Evolutionary conservation across 2,113 vertebrate species (phyloP).

Genomic region (Dicaeum eximium): DNA sequence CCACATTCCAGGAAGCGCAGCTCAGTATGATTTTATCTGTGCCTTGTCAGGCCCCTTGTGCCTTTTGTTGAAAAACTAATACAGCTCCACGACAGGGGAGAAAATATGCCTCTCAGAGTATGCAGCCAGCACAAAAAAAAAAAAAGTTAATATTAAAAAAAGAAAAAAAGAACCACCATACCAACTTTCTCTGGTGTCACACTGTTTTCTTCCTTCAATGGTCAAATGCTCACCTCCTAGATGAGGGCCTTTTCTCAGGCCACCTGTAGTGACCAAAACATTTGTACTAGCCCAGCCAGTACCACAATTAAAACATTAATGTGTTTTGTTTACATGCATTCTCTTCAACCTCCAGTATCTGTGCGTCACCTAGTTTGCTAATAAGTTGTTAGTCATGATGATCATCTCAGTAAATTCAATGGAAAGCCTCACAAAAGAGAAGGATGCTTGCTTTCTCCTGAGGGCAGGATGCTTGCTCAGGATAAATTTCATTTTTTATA

Average conservation of each 20-base stretch:
- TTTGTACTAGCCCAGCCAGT: background rate
- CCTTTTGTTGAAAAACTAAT: conserved; percentile 26
- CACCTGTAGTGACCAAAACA: background rate
- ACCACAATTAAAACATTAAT: background rate
- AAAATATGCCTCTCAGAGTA: background rate
- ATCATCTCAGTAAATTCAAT: background rate
- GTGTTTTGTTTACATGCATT: background rate
- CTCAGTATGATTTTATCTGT: conserved; percentile 50
- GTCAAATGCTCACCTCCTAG: background rate
- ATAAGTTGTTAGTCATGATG: background rate
- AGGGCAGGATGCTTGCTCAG: background rate
- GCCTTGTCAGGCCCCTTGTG: background rate
- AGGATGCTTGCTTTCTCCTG: background rate
- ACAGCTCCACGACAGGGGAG: background rate
- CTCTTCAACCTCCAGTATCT: background rate
- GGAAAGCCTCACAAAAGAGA: background rate
- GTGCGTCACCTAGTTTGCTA: background rate
- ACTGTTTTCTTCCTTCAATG: background rate
- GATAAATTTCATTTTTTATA: background rate
- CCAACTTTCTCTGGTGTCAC: background rate
- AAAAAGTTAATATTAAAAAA: background rate
- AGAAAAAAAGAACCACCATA: background rate
- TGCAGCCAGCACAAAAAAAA: background rate
- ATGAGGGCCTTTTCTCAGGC: background rate
- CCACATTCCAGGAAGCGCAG: conserved; percentile 49